Evolutionary conservation across 2,888 invertebrate species (phyloP).

Genomic region (Aphidoletes aphidimyza): DNA sequence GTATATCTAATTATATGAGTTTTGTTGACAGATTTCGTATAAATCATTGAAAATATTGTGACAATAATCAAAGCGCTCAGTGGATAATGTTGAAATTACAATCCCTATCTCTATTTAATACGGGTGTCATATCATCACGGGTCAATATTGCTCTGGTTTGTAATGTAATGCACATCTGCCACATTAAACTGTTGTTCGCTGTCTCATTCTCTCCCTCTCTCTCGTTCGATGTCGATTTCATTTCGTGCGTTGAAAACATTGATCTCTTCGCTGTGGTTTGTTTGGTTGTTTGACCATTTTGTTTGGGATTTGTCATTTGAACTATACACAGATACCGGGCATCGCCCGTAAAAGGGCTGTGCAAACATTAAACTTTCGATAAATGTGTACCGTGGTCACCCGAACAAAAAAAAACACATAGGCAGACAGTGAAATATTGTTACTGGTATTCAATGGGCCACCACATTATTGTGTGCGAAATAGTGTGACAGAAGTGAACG

Average conservation of each 20-base stretch:
- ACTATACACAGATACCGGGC: no score
- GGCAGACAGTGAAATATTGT: no score
- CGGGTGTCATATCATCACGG: background rate
- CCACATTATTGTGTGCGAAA: background rate
- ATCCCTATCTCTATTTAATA: background rate
- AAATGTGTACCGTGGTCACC: no score
- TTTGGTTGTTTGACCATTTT: constrained; percentile 1
- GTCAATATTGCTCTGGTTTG: constrained; percentile 6
- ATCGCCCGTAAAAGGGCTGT: background rate
- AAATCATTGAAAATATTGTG: background rate
- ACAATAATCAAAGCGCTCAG: background rate
- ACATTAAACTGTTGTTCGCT: background rate
- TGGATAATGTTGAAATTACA: background rate
- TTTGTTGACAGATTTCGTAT: constrained; percentile 19
- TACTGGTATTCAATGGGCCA: background rate
- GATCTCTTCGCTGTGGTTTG: constrained; percentile 10
- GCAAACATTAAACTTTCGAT: background rate
- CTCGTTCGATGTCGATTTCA: no score
- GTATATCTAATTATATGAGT: constrained; percentile 17
- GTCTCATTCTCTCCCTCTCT: no score
- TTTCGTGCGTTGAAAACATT: background rate
- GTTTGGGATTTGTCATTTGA: constrained; percentile 10
- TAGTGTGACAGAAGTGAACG: background rate
- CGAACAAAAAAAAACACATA: no score
- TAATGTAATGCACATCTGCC: constrained; percentile 14